A percentile compares a stretch with the other conserved stretches of the same genome.
Evolutionary conservation across 2,888 invertebrate genomes (phyloP).

Genomic region (Ophion slaviceki): DNA sequence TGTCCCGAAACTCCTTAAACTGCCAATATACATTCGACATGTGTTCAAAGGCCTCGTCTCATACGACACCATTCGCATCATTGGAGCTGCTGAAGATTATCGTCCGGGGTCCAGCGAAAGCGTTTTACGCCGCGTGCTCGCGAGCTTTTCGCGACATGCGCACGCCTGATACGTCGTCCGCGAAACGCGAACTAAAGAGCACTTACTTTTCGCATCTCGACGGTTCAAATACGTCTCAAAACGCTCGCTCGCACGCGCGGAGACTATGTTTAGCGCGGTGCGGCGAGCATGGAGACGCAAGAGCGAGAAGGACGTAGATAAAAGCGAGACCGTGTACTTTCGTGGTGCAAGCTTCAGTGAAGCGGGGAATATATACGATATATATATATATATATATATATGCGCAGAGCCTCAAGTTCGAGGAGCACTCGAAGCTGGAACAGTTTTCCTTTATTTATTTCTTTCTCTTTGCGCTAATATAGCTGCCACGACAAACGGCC

Average conservation of each 20-base stretch:
- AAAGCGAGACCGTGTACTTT: constrained; percentile 54
- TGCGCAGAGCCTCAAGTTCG: background rate
- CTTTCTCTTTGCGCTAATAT: constrained; percentile 49
- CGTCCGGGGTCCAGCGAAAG: no score
- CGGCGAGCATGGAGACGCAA: constrained; percentile 20
- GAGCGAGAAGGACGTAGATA: constrained; percentile 47
- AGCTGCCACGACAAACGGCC: constrained; percentile 53
- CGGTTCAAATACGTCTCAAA: constrained; percentile 47
- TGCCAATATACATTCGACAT: no score
- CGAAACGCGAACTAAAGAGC: constrained; percentile 31
- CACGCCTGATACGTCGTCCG: constrained; percentile 22
- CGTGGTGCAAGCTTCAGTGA: constrained; percentile 49
- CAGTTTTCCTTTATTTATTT: constrained; percentile 20
- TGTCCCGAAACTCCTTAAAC: no score
- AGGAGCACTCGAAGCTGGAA: constrained; percentile 37
- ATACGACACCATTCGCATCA: no score
- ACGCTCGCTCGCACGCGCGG: background rate
- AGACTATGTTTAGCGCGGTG: constrained; percentile 62
- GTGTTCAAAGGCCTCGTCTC: no score
- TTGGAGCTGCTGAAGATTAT: no score
- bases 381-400: no score
- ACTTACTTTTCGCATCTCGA: constrained; percentile 58
- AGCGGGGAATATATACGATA: constrained; percentile 22
- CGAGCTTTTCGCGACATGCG: constrained; percentile 37
- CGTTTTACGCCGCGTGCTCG: background rate